phyloP scores from a whole-genome alignment of 2,797 vertebrate species.

The Aotus griseimembra region DNA sequence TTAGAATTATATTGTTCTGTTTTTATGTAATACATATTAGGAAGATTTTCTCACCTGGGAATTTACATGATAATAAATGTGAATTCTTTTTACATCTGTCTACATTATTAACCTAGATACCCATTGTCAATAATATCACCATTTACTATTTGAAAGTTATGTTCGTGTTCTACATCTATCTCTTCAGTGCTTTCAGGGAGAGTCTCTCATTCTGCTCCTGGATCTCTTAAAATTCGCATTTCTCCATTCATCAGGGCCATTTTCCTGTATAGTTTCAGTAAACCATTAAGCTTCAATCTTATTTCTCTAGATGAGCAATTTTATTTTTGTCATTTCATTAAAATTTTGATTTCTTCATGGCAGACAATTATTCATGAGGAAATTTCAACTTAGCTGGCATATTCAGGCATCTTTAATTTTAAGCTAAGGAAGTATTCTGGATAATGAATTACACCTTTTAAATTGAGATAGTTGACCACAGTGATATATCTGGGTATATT shows the following conservation, averaged over 20 bases:
- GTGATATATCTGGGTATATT: neutral
- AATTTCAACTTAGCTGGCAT: slow-evolving; percentile 20
- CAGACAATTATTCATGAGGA: slow-evolving; percentile 32
- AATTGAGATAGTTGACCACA: neutral
- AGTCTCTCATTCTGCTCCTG: neutral
- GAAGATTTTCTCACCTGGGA: neutral
- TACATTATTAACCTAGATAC: neutral
- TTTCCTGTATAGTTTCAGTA: neutral
- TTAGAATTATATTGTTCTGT: neutral
- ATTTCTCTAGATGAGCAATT: neutral
- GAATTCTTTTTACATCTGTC: neutral
- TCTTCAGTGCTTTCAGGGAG: neutral
- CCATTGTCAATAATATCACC: neutral
- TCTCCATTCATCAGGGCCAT: neutral
- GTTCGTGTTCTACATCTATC: neutral
- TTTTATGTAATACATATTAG: neutral
- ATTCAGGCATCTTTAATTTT: slow-evolving; percentile 40
- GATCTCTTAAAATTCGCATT: neutral
- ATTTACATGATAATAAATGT: neutral
- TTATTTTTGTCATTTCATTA: slow-evolving; percentile 52
- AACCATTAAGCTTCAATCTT: neutral
- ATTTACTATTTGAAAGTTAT: neutral
- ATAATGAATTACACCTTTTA: slow-evolving; percentile 9
- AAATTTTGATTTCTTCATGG: neutral
- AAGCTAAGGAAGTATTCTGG: neutral